Evolutionary conservation across 2,113 vertebrate genomes (phyloP), one percentile per base, ranked within the genome.

Genomic region (Onychostoma macrolepis): DNA sequence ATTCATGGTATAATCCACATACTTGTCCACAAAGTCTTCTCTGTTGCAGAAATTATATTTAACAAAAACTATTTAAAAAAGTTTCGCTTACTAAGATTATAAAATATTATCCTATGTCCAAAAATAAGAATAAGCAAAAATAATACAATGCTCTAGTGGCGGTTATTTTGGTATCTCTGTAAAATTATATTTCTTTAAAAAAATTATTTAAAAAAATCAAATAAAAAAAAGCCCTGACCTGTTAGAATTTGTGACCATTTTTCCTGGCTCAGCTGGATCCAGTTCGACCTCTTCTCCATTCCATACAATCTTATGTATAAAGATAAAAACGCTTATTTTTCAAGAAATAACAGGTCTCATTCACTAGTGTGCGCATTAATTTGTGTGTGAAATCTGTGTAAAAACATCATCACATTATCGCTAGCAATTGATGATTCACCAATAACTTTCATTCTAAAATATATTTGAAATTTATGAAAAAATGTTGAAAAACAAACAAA

Each of bases 1-100:
- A 91, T 95, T 96, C 86, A 97, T 94, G 82, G 90, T 90, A 1
- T 96, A 94, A 91, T 96, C 88, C 74, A 97, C 67, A 41, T 81
- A 96, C 80, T 93, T 93, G 2, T 86, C 91, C 21, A 97, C 93
- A 87, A 95, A 97, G 24, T 94, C 88, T 78, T 89, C 91, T 91
- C 97, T 97, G 67, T 87, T 0, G 33, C 30, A 80, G 1, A 85
- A 21, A 85, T 85, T 30, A 61, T 10, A 78, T 78, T 26, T 76
- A 43, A 41, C 36, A 45, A 75, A n/a, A n/a, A n/a, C n/a, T n/a
- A n/a, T n/a, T n/a, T 19, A 85, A 58, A 10, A 8, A n/a, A 26
- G n/a, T 26, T 63, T 30, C 4, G 17, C 30, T 21, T 38, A 4
- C 0, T 28, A 33, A 17, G 13, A 4, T 72, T 72, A 2, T 72